Percentiles rank a stretch among this genome's conserved stretches.
These are phyloP conservation scores for Erpobdella octoculata DNA, from an alignment of 2,888 invertebrate species.

Conservation along the genomic window DNA sequence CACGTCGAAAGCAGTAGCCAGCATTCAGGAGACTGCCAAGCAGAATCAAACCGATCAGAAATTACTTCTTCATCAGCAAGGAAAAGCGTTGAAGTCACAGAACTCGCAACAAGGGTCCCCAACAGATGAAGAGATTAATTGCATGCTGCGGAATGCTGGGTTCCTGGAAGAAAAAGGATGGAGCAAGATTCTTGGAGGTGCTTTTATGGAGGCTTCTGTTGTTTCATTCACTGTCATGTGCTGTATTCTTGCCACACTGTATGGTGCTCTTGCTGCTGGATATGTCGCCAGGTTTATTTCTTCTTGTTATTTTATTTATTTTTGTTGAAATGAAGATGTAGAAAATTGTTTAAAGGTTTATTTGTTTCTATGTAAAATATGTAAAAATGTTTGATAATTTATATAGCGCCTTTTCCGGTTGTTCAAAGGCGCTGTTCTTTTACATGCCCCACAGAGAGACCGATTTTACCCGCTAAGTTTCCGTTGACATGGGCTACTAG, in stretches of 20 bases:
- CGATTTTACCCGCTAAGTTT: too few relatives aligned
- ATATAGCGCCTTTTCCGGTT: too few relatives aligned
- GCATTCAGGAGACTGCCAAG: background rate
- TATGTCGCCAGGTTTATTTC: slow-evolving; percentile 47
- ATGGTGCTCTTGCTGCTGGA: slow-evolving; percentile 49
- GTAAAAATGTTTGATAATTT: too few relatives aligned
- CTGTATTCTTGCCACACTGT: slow-evolving; percentile 46
- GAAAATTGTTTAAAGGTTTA: too few relatives aligned
- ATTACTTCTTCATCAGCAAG: background rate
- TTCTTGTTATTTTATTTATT: too few relatives aligned
- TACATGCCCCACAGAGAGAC: too few relatives aligned
- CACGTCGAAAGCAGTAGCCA: background rate
- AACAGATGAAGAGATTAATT: background rate
- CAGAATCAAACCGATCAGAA: too few relatives aligned
- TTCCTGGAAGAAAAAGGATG: slow-evolving; percentile 3
- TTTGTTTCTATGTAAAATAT: too few relatives aligned
- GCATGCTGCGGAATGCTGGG: background rate
- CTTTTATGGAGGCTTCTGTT: slow-evolving; percentile 47
- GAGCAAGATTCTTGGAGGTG: slow-evolving; percentile 19
- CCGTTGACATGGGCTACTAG: too few relatives aligned
- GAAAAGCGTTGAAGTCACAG: background rate
- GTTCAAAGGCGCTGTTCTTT: too few relatives aligned
- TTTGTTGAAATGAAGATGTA: too few relatives aligned
- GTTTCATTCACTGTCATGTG: slow-evolving; percentile 57
- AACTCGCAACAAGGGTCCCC: background rate